Percentiles rank a stretch among this genome's conserved stretches.
Evolutionary conservation across 2,113 vertebrate genomes (phyloP).

Genomic region (Guaruba guarouba): DNA sequence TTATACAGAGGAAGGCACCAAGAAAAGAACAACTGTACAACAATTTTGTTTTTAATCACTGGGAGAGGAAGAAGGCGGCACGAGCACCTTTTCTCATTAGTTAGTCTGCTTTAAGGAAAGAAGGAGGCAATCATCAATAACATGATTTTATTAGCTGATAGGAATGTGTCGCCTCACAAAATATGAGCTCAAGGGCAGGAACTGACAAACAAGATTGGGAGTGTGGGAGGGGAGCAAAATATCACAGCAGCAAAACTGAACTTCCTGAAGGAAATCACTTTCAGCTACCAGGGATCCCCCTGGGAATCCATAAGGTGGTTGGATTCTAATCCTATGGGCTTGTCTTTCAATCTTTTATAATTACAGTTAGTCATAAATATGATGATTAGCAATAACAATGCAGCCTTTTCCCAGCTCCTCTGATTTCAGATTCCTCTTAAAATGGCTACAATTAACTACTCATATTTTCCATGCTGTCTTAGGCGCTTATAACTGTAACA

Average conservation of each 20-base stretch:
- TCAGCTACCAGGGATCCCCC: background rate
- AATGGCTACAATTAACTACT: slow-evolving; percentile 65
- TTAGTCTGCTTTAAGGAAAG: background rate
- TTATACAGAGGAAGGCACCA: background rate
- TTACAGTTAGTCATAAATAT: slow-evolving; percentile 58
- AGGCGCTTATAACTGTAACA: background rate
- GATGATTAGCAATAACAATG: slow-evolving; percentile 62
- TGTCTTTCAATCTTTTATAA: slow-evolving; percentile 45
- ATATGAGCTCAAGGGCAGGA: slow-evolving; percentile 51
- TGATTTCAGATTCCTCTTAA: slow-evolving; percentile 18
- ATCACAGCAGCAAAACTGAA: slow-evolving; percentile 19
- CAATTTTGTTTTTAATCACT: slow-evolving; percentile 3
- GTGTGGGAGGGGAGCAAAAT: slow-evolving; percentile 50
- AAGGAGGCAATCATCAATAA: slow-evolving; percentile 40
- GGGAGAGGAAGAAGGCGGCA: background rate
- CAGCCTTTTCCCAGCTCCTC: slow-evolving; percentile 18
- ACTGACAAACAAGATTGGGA: slow-evolving; percentile 29
- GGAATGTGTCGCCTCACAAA: slow-evolving; percentile 21
- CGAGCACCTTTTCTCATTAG: background rate
- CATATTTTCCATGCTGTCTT: slow-evolving; percentile 28
- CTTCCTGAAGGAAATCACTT: slow-evolving; percentile 60
- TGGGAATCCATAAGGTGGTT: background rate
- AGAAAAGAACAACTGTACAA: background rate
- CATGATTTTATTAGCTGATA: slow-evolving; percentile 39
- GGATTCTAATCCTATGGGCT: slow-evolving; percentile 33